Evolutionary conservation across 2,797 vertebrate genomes (phyloP).

Genomic region (Hyperoplus lanceolatus): DNA sequence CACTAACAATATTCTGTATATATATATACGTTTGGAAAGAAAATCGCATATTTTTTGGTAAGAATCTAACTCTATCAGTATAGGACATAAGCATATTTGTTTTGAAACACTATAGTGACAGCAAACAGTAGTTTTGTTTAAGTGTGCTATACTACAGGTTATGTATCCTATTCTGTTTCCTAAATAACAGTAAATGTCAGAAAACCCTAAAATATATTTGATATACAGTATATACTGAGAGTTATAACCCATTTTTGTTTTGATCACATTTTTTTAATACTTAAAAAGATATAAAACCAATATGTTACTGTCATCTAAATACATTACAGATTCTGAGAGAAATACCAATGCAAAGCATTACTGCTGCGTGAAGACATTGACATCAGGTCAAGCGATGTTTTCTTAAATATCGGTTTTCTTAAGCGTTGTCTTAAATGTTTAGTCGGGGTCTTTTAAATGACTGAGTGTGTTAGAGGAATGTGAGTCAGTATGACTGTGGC

Average conservation of each 20-base stretch:
- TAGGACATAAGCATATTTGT: neutral
- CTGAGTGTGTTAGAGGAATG: neutral
- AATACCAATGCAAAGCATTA: neutral
- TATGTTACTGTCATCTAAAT: neutral
- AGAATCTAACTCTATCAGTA: neutral
- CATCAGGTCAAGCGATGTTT: conserved; percentile 12
- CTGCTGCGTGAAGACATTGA: neutral
- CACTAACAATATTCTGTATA: neutral
- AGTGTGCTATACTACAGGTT: neutral
- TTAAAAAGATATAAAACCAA: neutral
- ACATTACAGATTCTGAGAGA: neutral
- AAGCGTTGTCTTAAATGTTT: conserved; percentile 17
- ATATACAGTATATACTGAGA: neutral
- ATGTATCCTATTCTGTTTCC: neutral
- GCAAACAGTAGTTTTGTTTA: neutral
- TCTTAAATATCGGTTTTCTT: conserved; percentile 20
- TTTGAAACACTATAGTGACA: neutral
- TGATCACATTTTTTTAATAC: neutral
- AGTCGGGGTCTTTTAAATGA: neutral
- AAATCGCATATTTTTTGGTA: neutral
- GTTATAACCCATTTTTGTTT: conserved; percentile 1
- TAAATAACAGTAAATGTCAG: neutral
- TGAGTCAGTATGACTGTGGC: conserved; percentile 9
- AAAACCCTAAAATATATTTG: neutral
- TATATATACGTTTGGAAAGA: no score